A percentile compares a stretch with the other conserved stretches of the same genome.
These are phyloP conservation scores for Drosophila sproati DNA, from an alignment of 1,140 invertebrate genomes.

Conservation along the genomic window DNA sequence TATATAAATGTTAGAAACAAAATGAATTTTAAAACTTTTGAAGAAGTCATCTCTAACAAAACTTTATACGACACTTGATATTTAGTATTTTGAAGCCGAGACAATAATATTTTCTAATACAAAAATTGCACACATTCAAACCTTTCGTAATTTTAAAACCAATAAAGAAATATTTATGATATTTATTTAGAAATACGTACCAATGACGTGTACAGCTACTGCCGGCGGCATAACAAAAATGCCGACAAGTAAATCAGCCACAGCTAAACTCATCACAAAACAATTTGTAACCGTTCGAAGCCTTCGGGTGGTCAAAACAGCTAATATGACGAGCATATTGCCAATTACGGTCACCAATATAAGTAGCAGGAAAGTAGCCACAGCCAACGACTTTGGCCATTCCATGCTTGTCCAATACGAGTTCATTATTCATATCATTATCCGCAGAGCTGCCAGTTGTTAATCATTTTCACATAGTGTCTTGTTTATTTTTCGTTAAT, in stretches of 20 bases:
- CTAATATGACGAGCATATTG: conserved; percentile 95
- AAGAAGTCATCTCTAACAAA: background rate
- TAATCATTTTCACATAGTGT: conserved; percentile 13
- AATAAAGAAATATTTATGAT: conserved; percentile 16
- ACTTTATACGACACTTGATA: background rate
- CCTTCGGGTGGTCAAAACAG: conserved; percentile 94
- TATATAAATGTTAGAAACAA: background rate
- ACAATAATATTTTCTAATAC: too few species aligned
- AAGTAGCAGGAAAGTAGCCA: conserved; percentile 85
- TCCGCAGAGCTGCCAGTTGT: background rate
- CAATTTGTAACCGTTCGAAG: conserved; percentile 97
- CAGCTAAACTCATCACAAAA: conserved; percentile 96
- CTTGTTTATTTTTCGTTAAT: conserved; percentile 5
- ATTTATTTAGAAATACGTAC: conserved; percentile 84
- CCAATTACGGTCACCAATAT: conserved; percentile 90
- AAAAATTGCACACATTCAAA: background rate
- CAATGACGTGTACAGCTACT: conserved; percentile 88
- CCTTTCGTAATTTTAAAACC: conserved; percentile 1
- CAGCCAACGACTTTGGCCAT: conserved; percentile 73
- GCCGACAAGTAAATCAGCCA: conserved; percentile 95
- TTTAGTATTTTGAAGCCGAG: background rate
- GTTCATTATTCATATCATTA: conserved; percentile 43
- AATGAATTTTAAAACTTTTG: background rate
- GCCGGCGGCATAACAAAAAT: conserved; percentile 97
- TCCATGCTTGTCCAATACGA: conserved; percentile 63